phyloP scores from a whole-genome alignment of 2,797 vertebrate genomes.

The Cirrhinus molitorella region DNA sequence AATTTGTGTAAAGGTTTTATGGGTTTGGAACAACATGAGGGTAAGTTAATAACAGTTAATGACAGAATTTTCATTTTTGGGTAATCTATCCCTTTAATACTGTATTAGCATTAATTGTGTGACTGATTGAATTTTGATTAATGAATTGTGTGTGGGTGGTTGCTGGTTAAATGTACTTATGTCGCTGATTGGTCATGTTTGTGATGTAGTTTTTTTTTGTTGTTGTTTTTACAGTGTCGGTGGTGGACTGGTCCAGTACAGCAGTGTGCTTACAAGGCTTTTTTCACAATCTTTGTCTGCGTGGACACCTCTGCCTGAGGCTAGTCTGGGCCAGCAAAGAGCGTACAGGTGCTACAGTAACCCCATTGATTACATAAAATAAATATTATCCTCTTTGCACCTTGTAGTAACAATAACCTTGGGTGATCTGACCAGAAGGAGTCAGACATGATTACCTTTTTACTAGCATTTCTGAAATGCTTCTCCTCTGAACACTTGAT shows the following conservation, averaged over 20 bases:
- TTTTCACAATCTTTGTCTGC: slow-evolving; percentile 86
- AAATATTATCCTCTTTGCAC: background rate
- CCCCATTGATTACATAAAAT: background rate
- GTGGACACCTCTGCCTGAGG: slow-evolving; percentile 80
- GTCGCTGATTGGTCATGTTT: background rate
- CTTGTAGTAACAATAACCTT: background rate
- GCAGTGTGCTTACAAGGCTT: slow-evolving; percentile 81
- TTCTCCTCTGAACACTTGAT: background rate
- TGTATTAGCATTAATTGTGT: background rate
- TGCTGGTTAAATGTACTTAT: background rate
- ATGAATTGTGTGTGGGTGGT: background rate
- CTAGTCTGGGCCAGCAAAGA: slow-evolving; percentile 83
- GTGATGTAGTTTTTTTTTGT: slow-evolving; percentile 52
- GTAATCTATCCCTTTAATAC: background rate
- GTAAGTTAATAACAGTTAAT: no score
- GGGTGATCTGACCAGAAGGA: no score
- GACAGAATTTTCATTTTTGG: no score
- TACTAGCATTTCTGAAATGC: background rate
- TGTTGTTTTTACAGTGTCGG: slow-evolving; percentile 60
- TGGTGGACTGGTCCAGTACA: slow-evolving; percentile 83
- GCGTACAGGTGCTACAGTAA: slow-evolving; percentile 82
- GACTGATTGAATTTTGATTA: background rate
- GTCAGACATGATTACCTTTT: background rate
- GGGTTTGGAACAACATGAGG: no score
- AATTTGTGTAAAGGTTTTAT: no score